A percentile compares a stretch with the other conserved stretches of the same genome.
Evolutionary conservation across 2,113 vertebrate species (phyloP).

Genomic region (Phocoena sinus): DNA sequence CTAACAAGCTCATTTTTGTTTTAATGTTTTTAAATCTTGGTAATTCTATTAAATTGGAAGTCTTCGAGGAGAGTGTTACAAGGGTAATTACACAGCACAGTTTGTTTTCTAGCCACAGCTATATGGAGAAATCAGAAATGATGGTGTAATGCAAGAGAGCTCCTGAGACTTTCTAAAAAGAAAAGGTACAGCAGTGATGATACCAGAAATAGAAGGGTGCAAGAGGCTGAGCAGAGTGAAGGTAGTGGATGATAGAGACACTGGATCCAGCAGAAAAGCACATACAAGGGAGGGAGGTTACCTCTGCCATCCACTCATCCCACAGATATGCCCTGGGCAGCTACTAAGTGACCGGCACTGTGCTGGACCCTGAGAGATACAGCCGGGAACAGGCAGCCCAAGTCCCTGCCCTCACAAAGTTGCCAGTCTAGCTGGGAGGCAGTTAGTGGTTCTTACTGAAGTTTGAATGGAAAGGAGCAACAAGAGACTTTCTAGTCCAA

Average conservation of each 20-base stretch:
- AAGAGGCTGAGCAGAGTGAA: not conserved
- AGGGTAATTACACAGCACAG: conserved; percentile 62
- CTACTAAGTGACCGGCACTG: not conserved
- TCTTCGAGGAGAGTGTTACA: conserved; percentile 41
- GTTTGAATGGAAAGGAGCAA: not conserved
- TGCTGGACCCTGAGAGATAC: too few relatives aligned
- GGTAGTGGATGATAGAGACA: rapidly evolving
- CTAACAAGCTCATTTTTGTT: conserved; percentile 71
- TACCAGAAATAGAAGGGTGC: rapidly evolving
- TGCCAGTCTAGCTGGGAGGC: not conserved
- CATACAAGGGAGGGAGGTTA: not conserved
- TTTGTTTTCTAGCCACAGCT: conserved; percentile 34
- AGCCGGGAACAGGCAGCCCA: not conserved
- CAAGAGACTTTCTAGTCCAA: not conserved
- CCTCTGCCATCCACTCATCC: not conserved
- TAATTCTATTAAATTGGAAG: conserved; percentile 62
- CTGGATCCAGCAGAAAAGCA: not conserved
- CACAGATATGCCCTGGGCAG: not conserved
- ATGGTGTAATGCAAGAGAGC: not conserved
- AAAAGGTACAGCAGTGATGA: not conserved
- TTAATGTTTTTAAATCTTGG: conserved; percentile 65
- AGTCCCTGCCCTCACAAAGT: not conserved
- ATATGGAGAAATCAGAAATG: conserved; percentile 26
- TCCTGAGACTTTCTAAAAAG: not conserved
- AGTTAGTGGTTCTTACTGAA: not conserved